A percentile compares a stretch with the other conserved stretches of the same genome.
phyloP scores from a whole-genome alignment of 1,140 invertebrate genomes.

The Heliconius melpomene region DNA sequence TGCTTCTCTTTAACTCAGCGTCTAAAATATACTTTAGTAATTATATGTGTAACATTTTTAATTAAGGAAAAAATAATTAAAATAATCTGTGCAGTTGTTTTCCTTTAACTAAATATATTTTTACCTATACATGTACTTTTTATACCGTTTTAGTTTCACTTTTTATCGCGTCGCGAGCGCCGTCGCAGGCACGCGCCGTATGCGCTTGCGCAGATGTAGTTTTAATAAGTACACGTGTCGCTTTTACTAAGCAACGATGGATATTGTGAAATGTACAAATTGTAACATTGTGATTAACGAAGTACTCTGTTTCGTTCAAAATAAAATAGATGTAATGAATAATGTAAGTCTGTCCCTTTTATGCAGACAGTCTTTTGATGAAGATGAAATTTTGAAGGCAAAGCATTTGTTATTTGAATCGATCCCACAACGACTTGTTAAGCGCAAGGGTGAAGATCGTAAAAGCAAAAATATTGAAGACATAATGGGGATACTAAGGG shows the following conservation, averaged over 20 bases:
- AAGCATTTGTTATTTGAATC: conserved; percentile 21
- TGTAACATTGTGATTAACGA: conserved; percentile 31
- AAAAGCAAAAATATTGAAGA: conserved; percentile 21
- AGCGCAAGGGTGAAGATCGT: conserved; percentile 24
- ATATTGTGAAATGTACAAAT: conserved; percentile 18
- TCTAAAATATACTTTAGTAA: background rate
- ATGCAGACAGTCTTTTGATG: conserved; percentile 17
- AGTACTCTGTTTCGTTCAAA: conserved; percentile 27
- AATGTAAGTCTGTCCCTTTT: conserved; percentile 21
- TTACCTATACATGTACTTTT: background rate
- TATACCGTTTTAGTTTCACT: too few relatives aligned
- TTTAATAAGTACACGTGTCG: too few relatives aligned
- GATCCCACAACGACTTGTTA: background rate
- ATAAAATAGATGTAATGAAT: conserved; percentile 32
- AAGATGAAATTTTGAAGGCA: conserved; percentile 25
- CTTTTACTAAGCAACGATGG: conserved; percentile 1
- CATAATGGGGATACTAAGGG: conserved; percentile 22
- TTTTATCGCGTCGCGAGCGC: too few relatives aligned
- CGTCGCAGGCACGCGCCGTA: too few relatives aligned
- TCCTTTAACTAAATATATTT: background rate
- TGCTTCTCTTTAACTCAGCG: background rate
- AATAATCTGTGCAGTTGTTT: background rate
- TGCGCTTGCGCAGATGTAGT: too few relatives aligned
- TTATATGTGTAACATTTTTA: background rate
- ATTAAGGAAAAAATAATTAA: background rate